These are phyloP conservation scores for Ctenomys sociabilis DNA, from an alignment of 2,113 vertebrate genomes.

Conservation along the genomic window DNA sequence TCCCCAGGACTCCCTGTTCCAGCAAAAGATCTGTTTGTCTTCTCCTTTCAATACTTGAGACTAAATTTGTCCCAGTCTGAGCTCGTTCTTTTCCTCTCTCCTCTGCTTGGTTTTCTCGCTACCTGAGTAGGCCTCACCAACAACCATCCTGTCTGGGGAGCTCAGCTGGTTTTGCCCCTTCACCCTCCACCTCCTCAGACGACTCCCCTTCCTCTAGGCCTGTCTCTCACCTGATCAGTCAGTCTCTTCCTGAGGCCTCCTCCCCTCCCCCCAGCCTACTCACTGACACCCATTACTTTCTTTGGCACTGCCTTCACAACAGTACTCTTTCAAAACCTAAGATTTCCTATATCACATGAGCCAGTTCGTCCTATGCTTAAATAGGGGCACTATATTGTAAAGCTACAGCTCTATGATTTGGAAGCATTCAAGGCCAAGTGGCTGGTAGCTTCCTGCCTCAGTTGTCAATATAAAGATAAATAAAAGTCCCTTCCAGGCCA, in stretches of 20 bases:
- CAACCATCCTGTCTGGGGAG: not conserved
- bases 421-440: not conserved
- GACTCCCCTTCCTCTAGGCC: no score
- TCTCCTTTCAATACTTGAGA: not conserved
- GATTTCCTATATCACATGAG: no score
- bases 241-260: not conserved
- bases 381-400: not conserved
- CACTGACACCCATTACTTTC: fast-evolving
- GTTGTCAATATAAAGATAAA: not conserved
- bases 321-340: not conserved
- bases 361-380: not conserved
- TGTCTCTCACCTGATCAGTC: not conserved
- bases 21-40: not conserved
- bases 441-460: not conserved
- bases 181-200: no score
- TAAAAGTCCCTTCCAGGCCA: not conserved
- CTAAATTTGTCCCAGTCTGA: not conserved
- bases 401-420: not conserved
- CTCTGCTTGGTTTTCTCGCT: not conserved
- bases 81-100: not conserved
- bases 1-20: not conserved
- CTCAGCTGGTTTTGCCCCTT: not conserved
- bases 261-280: fast-evolving
- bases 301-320: not conserved
- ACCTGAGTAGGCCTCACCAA: not conserved